Evolutionary conservation across 1,140 invertebrate genomes (phyloP).

Genomic region (Drosophila biarmipes): DNA sequence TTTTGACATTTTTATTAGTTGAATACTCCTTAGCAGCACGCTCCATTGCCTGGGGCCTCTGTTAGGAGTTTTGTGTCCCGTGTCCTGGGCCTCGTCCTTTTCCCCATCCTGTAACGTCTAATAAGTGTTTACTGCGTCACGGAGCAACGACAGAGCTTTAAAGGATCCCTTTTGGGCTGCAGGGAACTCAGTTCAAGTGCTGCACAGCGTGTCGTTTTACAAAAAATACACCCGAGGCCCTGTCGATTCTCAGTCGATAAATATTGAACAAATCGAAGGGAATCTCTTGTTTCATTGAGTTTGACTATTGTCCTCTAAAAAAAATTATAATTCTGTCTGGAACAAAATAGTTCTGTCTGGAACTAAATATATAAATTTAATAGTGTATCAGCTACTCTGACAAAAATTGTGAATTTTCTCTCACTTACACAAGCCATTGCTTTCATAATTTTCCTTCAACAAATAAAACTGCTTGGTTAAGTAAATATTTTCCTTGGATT

Average conservation of each 20-base stretch:
- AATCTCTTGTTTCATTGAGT: constrained; percentile 22
- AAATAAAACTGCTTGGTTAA: no score
- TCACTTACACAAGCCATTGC: no score
- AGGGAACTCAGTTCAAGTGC: constrained; percentile 13
- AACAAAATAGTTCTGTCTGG: neutral
- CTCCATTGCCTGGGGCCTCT: constrained; percentile 63
- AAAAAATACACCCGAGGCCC: constrained; percentile 46
- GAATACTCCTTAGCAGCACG: constrained; percentile 79
- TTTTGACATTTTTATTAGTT: constrained; percentile 83
- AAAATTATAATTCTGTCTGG: neutral
- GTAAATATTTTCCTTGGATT: neutral
- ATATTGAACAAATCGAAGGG: constrained; percentile 51
- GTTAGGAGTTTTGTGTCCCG: constrained; percentile 8
- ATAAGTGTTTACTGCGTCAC: constrained; percentile 76
- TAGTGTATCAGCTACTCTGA: no score
- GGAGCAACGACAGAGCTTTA: constrained; percentile 62
- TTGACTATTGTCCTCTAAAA: neutral
- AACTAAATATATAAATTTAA: no score
- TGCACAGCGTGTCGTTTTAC: constrained; percentile 39
- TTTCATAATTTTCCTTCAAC: no score
- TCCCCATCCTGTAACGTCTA: constrained; percentile 60
- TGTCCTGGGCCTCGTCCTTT: neutral
- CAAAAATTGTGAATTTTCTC: no score
- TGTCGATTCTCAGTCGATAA: constrained; percentile 56
- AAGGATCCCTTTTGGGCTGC: constrained; percentile 38